Evolutionary conservation across 2,888 invertebrate genomes (phyloP), one percentile per base, ranked within the genome.

Genomic region (Hetaerina titia): DNA sequence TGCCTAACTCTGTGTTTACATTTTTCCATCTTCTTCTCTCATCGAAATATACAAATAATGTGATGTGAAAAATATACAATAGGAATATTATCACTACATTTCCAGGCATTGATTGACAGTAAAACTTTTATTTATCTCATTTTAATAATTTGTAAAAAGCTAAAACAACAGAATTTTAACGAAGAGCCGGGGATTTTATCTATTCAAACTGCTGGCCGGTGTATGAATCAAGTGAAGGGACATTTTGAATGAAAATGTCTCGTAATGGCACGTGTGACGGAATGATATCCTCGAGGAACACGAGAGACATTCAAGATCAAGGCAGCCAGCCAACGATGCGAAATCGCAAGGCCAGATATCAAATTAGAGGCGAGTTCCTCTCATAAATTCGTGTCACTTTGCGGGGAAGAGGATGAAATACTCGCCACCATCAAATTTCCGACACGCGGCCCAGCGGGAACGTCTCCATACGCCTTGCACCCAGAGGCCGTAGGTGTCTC

Each of bases 391-490:
- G 81, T 31, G 81, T 81, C 81, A 13, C 69, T 19, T 13, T 11
- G 6, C 25, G 9, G 31, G 31, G 31, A 81, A 25, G 31, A 81
- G 81, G 81, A 81, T 81, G 81, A 81, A 15, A 31, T 69, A 69
- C 25, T 81, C 81, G 81, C 69, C 22, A n/a, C 69, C 69, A 69
- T 22, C 69, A 69, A 69, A 69, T 69, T n/a, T 11, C 22, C 25
- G 81, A 31, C 81, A 31, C 8, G 25, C 81, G 4, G 25, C 81
- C 25, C 81, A 81, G 81, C 81, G 81, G 81, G 81, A 81, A 81
- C 81, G 31, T 81, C 81, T 81, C 81, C 81, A 81, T 81, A 81
- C 31, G 81, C 81, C 81, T 81, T 81, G 81, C 25, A 19, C 7
- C 25, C 31, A 31, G 0, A 60, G 13, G 60, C 60, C 60, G 60